Evolutionary conservation across 2,797 vertebrate genomes (phyloP), one percentile per base, ranked within the genome.

Genomic region (Poeciliopsis paucimaculata): DNA sequence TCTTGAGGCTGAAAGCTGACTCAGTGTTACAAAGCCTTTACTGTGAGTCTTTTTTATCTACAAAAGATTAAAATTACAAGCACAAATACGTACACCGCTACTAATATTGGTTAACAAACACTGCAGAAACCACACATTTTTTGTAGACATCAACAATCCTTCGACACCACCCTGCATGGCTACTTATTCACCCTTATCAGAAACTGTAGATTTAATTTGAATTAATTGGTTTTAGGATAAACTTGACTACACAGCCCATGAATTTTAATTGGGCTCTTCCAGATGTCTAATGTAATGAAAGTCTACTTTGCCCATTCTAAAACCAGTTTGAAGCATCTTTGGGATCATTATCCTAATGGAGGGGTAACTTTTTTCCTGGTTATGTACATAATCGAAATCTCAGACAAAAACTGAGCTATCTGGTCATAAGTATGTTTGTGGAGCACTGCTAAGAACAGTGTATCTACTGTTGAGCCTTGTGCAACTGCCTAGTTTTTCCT

Each of bases 1-100:
- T 87, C 77, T 82, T 60, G 45, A 77, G 84, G 83, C 76, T 82
- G 34, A 77, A 84, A 77, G 60, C 47, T 72, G 80, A 88, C 70
- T 88, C 75, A 79, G 46, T 46, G 60, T 77, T 62, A 87, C 55
- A 23, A 82, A 77, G 34, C 60, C 23, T 72, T 31, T 78, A 79
- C 7, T 0, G 12, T 13, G 45, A 72, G 80, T 68, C 73, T 66
- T 53, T 45, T 57, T 1, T 41, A 23, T 16, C 28, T 7, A 62
- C 28, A 62, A 15, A 62, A 31, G 5, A 7, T 62, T 62, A 34
- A 62, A 62, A 62, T 34, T 13, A 60, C 28, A 60, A 55, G 9
- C 51, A 26, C 51, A 60, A 13, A 31, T 31, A 60, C 3, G 1
- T 55, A 55, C 10, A 12, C 3, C 26, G 0, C 53, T 11, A 55